These are phyloP conservation scores for Haliaeetus leucogaster DNA, from an alignment of 2,113 vertebrate species.

Conservation along the genomic window DNA sequence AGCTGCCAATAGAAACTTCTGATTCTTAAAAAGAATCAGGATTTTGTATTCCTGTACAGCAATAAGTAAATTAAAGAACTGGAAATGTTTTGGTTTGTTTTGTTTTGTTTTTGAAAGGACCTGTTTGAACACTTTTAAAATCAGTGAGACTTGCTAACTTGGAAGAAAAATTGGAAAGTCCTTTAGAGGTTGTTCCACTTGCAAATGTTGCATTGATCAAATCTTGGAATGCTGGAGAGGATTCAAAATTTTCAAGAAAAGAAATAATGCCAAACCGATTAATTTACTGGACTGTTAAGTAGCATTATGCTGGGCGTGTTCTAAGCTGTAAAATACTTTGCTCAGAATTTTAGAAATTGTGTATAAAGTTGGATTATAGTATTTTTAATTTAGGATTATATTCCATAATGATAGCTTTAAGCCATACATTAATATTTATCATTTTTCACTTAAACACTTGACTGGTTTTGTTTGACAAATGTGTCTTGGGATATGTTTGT, in stretches of 20 bases:
- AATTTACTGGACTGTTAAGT: background rate
- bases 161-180: background rate
- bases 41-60: background rate
- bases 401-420: background rate
- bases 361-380: background rate
- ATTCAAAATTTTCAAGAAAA: background rate
- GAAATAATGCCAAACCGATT: accelerated
- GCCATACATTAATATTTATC: background rate
- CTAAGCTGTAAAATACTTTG: background rate
- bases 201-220: background rate
- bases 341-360: background rate
- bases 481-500: background rate
- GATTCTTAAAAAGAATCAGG: background rate
- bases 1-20: background rate
- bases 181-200: background rate
- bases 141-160: background rate
- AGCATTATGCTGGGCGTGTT: background rate
- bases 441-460: background rate
- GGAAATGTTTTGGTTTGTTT: too few species aligned
- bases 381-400: background rate
- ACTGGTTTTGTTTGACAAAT: background rate
- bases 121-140: background rate
- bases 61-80: background rate
- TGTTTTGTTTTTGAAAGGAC: background rate
- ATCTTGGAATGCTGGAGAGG: background rate